Evolutionary conservation across 2,113 vertebrate species (phyloP).

Genomic region (Anser brachyrhynchus): DNA sequence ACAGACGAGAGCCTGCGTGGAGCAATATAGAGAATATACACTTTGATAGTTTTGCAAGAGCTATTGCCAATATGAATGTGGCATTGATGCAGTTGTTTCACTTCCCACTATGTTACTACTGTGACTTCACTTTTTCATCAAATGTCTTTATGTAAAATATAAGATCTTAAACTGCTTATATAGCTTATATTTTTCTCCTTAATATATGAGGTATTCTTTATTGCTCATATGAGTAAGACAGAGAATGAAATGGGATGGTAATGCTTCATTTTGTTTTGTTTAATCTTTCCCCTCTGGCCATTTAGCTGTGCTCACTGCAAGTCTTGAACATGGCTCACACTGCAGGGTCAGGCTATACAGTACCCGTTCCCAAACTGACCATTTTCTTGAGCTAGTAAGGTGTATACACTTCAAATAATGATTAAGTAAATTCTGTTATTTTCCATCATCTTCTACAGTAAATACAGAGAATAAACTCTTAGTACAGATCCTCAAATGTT

Average conservation of each 20-base stretch:
- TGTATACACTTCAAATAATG: background rate
- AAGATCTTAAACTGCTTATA: background rate
- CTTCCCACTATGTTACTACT: background rate
- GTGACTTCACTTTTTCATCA: background rate
- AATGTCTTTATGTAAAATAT: background rate
- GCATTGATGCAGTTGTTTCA: background rate
- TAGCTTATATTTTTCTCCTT: background rate
- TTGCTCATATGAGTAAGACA: background rate
- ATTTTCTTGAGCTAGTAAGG: background rate
- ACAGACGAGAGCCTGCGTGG: background rate
- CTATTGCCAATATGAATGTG: background rate
- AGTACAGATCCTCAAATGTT: background rate
- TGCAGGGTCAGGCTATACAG: background rate
- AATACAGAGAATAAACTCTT: background rate
- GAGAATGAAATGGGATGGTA: background rate
- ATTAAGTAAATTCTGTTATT: background rate
- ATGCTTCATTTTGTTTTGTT: background rate
- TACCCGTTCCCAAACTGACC: background rate
- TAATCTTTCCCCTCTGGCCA: background rate
- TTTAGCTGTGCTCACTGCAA: background rate
- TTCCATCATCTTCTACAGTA: background rate
- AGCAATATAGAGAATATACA: background rate
- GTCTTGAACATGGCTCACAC: background rate
- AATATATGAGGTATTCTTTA: background rate
- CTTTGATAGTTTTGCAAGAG: constrained; percentile 45